Percentiles rank a stretch among this genome's conserved stretches.
phyloP scores from a whole-genome alignment of 2,113 vertebrate genomes.

The Hyaena hyaena region DNA sequence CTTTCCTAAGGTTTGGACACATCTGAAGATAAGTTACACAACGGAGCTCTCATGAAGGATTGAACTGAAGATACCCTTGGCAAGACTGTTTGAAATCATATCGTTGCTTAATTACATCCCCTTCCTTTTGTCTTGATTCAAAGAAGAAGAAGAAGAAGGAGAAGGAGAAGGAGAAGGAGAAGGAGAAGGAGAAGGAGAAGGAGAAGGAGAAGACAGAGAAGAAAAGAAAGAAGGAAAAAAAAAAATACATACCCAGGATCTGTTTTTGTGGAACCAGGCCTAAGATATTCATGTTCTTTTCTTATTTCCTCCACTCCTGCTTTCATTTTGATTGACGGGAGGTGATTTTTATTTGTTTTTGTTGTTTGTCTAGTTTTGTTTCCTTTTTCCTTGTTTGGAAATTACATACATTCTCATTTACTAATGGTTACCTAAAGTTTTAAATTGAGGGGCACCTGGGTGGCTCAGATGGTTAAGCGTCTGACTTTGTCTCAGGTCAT shows the following conservation, averaged over 20 bases:
- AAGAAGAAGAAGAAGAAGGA: no score
- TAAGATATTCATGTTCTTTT: rapidly evolving
- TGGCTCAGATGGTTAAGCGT: no score
- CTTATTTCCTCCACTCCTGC: background rate
- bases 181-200: no score
- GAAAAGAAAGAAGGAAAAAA: background rate
- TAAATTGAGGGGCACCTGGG: background rate
- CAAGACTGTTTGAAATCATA: background rate
- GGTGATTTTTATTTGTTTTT: background rate
- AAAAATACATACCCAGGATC: background rate
- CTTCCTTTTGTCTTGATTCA: background rate
- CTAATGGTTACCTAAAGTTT: background rate
- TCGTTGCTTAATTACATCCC: background rate
- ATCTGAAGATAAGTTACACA: background rate
- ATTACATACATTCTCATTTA: background rate
- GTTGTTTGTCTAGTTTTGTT: background rate
- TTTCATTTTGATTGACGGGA: background rate
- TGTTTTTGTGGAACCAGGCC: background rate
- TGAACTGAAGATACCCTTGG: background rate
- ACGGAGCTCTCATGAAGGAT: background rate
- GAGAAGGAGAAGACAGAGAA: no score
- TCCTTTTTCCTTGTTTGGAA: background rate
- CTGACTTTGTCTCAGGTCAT: no score
- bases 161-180: no score
- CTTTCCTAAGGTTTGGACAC: background rate